phyloP scores from a whole-genome alignment of 2,888 invertebrate genomes.

The Hirtodrosophila alboralis region DNA sequence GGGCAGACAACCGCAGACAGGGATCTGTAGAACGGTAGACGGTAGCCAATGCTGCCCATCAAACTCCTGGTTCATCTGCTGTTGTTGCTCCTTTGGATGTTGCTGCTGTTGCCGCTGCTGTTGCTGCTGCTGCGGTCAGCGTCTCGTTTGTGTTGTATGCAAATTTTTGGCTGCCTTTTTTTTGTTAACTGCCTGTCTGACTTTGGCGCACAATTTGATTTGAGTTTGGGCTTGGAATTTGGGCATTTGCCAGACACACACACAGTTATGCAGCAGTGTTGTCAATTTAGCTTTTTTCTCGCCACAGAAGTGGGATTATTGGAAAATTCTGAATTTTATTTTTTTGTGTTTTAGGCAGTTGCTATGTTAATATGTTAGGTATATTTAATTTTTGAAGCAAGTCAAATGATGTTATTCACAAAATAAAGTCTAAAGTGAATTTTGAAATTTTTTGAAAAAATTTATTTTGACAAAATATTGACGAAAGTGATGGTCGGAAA shows the following conservation, averaged over 20 bases:
- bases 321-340: too few relatives aligned
- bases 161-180: slow-evolving; percentile 70
- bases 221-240: slow-evolving; percentile 61
- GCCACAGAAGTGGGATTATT: too few relatives aligned
- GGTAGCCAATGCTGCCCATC: slow-evolving; percentile 74
- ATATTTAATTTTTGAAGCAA: too few relatives aligned
- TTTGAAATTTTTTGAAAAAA: too few relatives aligned
- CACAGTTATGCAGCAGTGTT: slow-evolving; percentile 1
- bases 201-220: slow-evolving; percentile 49
- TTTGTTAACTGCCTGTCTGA: slow-evolving; percentile 43
- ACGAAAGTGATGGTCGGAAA: too few relatives aligned
- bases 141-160: slow-evolving; percentile 77
- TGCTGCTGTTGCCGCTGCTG: slow-evolving; percentile 1
- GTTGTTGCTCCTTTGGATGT: slow-evolving; percentile 4
- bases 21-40: slow-evolving; percentile 37
- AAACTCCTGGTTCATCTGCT: slow-evolving; percentile 41
- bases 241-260: slow-evolving; percentile 39
- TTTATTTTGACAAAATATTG: too few relatives aligned
- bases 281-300: too few relatives aligned
- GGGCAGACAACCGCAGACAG: slow-evolving; percentile 56
- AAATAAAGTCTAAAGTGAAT: too few relatives aligned
- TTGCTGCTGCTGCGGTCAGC: slow-evolving; percentile 40
- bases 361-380: too few relatives aligned
- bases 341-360: too few relatives aligned
- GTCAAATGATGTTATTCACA: too few relatives aligned